Conservation (phyloP, 2,888 invertebrate species). For the Listrodromus nycthemerus region DNA sequence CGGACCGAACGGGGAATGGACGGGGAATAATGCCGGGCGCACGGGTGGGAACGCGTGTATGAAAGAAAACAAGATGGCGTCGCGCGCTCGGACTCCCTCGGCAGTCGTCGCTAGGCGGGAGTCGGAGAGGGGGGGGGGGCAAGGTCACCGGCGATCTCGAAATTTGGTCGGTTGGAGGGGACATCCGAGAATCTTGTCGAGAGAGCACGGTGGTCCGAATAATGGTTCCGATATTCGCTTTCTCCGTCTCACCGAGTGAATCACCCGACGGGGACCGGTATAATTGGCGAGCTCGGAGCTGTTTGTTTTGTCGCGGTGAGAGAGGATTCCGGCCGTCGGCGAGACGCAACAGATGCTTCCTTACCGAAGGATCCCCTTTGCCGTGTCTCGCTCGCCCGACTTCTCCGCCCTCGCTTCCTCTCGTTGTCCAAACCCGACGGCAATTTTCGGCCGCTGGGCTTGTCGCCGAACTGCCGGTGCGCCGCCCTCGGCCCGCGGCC, state of each 20-base stretch:
- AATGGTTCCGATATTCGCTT: too few relatives aligned
- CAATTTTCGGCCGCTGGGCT: slow-evolving; percentile 37
- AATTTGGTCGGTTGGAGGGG: slow-evolving; percentile 12
- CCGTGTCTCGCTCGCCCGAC: slow-evolving; percentile 9
- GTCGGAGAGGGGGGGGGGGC: background rate
- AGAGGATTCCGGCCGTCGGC: slow-evolving; percentile 67
- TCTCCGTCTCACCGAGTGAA: slow-evolving; percentile 63
- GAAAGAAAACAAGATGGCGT: background rate
- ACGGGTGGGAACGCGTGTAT: background rate
- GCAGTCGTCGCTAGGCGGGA: background rate
- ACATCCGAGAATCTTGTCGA: slow-evolving; percentile 43
- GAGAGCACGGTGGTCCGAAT: slow-evolving; percentile 64
- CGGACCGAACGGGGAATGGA: too few relatives aligned
- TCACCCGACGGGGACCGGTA: slow-evolving; percentile 70
- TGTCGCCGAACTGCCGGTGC: slow-evolving; percentile 29
- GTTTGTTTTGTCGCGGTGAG: slow-evolving; percentile 81
- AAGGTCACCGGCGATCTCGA: slow-evolving; percentile 13
- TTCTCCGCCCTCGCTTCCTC: slow-evolving; percentile 21
- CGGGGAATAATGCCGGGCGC: background rate
- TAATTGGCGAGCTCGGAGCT: slow-evolving; percentile 79
- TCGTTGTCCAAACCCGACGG: slow-evolving; percentile 11
- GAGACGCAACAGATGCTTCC: slow-evolving; percentile 45
- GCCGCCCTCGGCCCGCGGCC: slow-evolving; percentile 16
- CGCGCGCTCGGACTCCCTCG: too few relatives aligned
- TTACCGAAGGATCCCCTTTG: slow-evolving; percentile 31